Percentiles rank a stretch among this genome's conserved stretches.
These are phyloP conservation scores for Centropristis striata DNA, from an alignment of 2,113 vertebrate genomes.

Conservation along the genomic window DNA sequence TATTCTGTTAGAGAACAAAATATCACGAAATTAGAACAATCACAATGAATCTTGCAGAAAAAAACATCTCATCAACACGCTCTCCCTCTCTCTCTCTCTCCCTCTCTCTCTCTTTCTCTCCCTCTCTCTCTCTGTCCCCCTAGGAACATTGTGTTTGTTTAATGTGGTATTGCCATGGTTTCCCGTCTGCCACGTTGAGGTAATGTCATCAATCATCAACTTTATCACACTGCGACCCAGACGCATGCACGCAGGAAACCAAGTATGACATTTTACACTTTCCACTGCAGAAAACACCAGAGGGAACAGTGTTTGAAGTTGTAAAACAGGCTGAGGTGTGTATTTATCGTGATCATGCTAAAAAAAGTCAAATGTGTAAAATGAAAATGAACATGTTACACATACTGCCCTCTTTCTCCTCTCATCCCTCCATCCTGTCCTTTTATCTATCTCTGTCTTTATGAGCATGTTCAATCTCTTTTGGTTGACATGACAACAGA, in stretches of 20 bases:
- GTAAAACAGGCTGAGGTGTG: conserved; percentile 16
- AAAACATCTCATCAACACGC: neutral
- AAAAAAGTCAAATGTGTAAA: neutral
- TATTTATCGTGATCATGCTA: neutral
- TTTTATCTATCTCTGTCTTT: conserved; percentile 19
- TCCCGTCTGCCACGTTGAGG: conserved; percentile 74
- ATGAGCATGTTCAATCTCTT: conserved; percentile 55
- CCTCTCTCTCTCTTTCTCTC: neutral
- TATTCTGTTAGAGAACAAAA: conserved; percentile 27
- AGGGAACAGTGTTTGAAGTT: neutral
- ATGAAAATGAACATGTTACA: neutral
- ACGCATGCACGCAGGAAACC: conserved; percentile 22
- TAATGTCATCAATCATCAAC: conserved; percentile 80
- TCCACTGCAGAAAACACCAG: conserved; percentile 13
- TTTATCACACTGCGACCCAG: conserved; percentile 65
- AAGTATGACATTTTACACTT: conserved; percentile 45
- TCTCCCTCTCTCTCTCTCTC: conserved; percentile 3
- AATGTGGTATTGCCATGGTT: conserved; percentile 72
- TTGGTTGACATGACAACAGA: conserved; percentile 83
- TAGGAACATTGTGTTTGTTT: conserved; percentile 77
- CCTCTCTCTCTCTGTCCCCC: conserved; percentile 12
- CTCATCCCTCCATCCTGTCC: conserved; percentile 22
- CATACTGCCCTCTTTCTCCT: neutral
- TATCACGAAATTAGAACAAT: conserved; percentile 32
- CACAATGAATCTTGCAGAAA: conserved; percentile 33